These are phyloP conservation scores for Trochalopteron elliotii DNA, from an alignment of 2,113 vertebrate genomes.

Conservation along the genomic window DNA sequence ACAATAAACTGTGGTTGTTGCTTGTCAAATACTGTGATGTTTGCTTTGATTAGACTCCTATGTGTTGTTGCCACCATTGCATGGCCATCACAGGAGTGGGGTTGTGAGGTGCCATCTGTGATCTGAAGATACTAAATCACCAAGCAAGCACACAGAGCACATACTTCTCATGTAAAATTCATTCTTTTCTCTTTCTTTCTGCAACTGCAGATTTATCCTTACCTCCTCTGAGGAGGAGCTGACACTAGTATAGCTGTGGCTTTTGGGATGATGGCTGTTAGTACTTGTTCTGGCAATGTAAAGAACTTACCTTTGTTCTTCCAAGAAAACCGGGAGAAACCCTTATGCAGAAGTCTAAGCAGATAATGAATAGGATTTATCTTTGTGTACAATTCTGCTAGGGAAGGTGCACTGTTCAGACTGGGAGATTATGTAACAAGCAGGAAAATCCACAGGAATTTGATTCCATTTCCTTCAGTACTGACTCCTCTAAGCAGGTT, in stretches of 20 bases:
- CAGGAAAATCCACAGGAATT: neutral
- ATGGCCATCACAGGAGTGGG: neutral
- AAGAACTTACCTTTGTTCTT: neutral
- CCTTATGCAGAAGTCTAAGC: neutral
- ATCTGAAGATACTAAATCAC: neutral
- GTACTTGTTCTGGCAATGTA: neutral
- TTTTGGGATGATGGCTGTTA: neutral
- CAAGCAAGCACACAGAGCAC: neutral
- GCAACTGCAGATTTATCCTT: neutral
- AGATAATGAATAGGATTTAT: neutral
- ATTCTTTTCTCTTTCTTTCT: neutral
- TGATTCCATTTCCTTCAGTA: neutral
- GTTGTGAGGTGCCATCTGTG: neutral
- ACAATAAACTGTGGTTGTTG: neutral
- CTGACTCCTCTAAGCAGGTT: slow-evolving; percentile 20
- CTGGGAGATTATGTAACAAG: neutral
- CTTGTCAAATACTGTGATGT: neutral
- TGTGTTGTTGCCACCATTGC: neutral
- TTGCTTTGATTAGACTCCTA: neutral
- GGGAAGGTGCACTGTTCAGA: neutral
- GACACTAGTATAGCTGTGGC: neutral
- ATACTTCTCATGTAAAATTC: neutral
- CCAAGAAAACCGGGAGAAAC: neutral
- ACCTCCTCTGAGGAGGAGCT: neutral
- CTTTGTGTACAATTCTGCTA: neutral